Evolutionary conservation across 2,888 invertebrate genomes (phyloP).

Genomic region (Chydorus sphaericus): DNA sequence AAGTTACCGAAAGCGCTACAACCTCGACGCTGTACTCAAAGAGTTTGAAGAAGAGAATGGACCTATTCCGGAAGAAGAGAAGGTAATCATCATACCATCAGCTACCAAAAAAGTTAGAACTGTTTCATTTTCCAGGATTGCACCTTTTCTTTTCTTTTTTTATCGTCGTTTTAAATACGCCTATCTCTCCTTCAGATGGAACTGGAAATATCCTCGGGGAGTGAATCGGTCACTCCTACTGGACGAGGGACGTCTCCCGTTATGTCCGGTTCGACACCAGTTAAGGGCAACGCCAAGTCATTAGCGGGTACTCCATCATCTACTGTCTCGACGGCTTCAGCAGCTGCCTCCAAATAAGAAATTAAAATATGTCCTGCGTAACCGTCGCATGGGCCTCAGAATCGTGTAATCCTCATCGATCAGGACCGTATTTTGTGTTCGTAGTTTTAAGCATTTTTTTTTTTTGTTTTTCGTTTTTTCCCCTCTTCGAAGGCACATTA

Average conservation of each 20-base stretch:
- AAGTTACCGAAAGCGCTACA: slow-evolving; percentile 75
- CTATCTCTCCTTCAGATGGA: no score
- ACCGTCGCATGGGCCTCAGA: neutral
- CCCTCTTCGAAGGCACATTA: no score
- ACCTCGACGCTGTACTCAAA: slow-evolving; percentile 68
- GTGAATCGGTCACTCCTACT: neutral
- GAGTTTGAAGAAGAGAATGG: slow-evolving; percentile 71
- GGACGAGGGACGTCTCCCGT: neutral
- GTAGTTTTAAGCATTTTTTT: neutral
- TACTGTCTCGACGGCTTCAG: no score
- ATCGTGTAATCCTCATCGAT: neutral
- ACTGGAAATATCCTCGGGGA: neutral
- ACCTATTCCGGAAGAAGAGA: slow-evolving; percentile 32
- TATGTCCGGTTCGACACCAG: neutral
- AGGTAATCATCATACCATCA: no score
- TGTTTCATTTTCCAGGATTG: neutral
- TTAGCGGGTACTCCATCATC: neutral
- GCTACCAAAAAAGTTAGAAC: no score
- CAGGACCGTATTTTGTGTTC: neutral
- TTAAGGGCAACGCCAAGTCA: neutral
- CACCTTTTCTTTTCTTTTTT: no score
- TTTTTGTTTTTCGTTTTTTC: no score
- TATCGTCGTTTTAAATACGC: no score
- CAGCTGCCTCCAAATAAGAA: slow-evolving; percentile 4
- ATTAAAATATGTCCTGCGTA: no score